phyloP scores from a whole-genome alignment of 2,888 invertebrate genomes.

The Hedya salicella region DNA sequence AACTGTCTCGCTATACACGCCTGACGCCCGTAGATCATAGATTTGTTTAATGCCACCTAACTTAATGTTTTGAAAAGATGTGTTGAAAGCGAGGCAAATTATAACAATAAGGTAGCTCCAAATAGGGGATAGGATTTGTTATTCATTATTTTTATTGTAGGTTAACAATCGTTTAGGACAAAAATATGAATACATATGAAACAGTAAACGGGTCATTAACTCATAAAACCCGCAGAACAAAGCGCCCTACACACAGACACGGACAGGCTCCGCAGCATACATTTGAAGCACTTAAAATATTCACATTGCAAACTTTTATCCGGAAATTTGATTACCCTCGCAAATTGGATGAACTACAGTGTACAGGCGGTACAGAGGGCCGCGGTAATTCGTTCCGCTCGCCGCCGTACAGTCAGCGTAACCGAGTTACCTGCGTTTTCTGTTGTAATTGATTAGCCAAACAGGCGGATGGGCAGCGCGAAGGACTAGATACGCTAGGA shows the following conservation, averaged over 20 bases:
- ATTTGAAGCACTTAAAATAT: slow-evolving; percentile 28
- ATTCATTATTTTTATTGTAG: too few species aligned
- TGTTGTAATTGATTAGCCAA: slow-evolving; percentile 31
- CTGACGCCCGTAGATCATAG: too few species aligned
- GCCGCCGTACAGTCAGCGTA: slow-evolving; percentile 4
- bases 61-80: too few species aligned
- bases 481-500: too few species aligned
- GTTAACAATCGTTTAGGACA: not conserved
- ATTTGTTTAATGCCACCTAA: too few species aligned
- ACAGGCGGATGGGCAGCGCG: not conserved
- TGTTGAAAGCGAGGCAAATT: too few species aligned
- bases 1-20: too few species aligned
- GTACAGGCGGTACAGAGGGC: not conserved
- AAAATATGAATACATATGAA: not conserved
- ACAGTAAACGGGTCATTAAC: not conserved
- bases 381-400: slow-evolving; percentile 10
- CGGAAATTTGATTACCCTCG: slow-evolving; percentile 30
- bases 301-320: slow-evolving; percentile 29
- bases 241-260: not conserved
- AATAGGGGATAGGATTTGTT: too few species aligned
- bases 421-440: slow-evolving; percentile 27
- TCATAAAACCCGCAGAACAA: not conserved
- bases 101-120: too few species aligned
- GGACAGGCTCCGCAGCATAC: not conserved
- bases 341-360: slow-evolving; percentile 20